Conservation (phyloP, 2,113 vertebrate genomes). For the Lepidothrix coronata region DNA sequence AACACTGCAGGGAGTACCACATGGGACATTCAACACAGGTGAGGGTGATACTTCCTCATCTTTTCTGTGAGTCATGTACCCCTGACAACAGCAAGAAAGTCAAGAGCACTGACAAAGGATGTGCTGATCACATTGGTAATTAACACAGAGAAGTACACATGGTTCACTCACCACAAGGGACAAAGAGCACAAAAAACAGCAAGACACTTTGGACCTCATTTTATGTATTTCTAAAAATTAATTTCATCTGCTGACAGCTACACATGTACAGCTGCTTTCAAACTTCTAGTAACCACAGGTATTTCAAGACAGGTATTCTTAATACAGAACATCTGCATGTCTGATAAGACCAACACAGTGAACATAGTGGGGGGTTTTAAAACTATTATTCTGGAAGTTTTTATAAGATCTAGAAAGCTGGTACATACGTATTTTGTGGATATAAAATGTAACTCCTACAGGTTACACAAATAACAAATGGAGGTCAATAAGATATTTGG, state of each 20-base stretch:
- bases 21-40: not conserved
- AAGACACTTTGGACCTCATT: not conserved
- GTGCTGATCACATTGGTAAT: not conserved
- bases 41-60: not conserved
- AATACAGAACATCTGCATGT: not conserved
- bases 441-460: not conserved
- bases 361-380: not conserved
- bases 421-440: not conserved
- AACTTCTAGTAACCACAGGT: not conserved
- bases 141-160: not conserved
- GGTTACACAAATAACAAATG: not conserved
- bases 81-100: not conserved
- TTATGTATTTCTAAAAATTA: not conserved
- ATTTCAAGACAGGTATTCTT: not conserved
- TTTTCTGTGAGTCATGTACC: not conserved
- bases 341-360: not conserved
- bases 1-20: not conserved
- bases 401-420: not conserved
- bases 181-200: not conserved
- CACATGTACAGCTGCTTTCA: not conserved
- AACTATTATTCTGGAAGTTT: not conserved
- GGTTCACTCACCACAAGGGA: not conserved
- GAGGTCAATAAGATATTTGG: not conserved
- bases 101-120: not conserved
- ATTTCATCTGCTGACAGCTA: not conserved